Evolutionary conservation across 2,888 invertebrate genomes (phyloP), one percentile per base, ranked within the genome.

Genomic region (Ophraella communa): DNA sequence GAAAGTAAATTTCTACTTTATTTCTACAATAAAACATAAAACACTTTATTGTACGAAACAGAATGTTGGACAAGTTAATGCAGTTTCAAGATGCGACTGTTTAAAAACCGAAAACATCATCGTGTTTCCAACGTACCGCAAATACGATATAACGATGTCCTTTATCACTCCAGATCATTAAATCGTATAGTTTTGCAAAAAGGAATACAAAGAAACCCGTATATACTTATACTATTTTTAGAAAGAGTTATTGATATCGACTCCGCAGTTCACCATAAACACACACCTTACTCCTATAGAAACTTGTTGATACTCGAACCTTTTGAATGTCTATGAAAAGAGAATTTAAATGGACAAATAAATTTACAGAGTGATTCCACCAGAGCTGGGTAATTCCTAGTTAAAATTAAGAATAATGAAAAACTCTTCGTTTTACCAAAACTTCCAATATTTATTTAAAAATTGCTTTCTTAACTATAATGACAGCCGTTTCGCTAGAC

Each of bases 231-330:
- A 58, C 62, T 64, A 62, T 65, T 55, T 62, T 62, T 58, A 62
- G 62, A 62, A 54, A 60, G 59, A 65, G 52, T 67, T 67, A 67
- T 67, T 57, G 62, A 49, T 61, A 65, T 57, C 51, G 64, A 23
- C 55, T 35, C n/a, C 30, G n/a, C 44, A 49, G 7, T 42, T 42
- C n/a, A 39, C 60, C 24, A 66, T 66, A 66, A 66, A 51, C 51
- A 63, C 53, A 63, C 66, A 66, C 66, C 62, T 54, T 53, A 23
- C 39, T 7, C 20, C 44, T 24, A 20, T 39, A 60, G 53, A 60
- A 44, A 45, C 44, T 52, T 53, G 39, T 57, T 17, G 44, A 44
- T 20, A 8, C n/a, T n/a, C n/a, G n/a, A 33, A 44, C 44, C 44
- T 44, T 44, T 20, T 17, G 44, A 44, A 44, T 44, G 18, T 18